Percentiles rank a stretch among this genome's conserved stretches.
Conservation (phyloP, 2,113 vertebrate species). For the Tapirus terrestris region DNA sequence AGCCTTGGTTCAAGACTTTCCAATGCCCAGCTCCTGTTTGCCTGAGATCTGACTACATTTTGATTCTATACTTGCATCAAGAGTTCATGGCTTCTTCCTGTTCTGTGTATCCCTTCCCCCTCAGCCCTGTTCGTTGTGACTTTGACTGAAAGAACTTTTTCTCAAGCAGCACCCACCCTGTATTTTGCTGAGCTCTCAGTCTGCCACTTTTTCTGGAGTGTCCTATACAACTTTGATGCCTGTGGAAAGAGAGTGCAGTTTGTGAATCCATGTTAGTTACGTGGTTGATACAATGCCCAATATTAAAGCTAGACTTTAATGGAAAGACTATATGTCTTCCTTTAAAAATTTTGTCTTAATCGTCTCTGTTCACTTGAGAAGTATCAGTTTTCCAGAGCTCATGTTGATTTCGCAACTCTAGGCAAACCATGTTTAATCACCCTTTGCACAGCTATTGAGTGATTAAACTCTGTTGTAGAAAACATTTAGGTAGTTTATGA, state of each 20-base stretch:
- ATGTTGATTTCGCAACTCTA: neutral
- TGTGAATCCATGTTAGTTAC: neutral
- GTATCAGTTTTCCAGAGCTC: neutral
- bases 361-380: neutral
- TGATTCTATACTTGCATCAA: neutral
- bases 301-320: neutral
- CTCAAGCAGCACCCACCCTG: neutral
- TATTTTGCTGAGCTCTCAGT: neutral
- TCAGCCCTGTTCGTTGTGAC: neutral
- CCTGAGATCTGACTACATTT: neutral
- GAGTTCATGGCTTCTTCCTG: neutral
- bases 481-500: neutral
- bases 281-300: neutral
- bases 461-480: neutral
- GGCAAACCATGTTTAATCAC: neutral
- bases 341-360: conserved; percentile 8
- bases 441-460: neutral
- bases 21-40: neutral
- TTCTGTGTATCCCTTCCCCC: neutral
- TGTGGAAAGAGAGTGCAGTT: neutral
- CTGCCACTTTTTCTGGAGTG: neutral
- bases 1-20: neutral
- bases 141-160: neutral
- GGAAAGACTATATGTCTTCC: neutral
- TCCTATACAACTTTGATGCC: neutral